Evolutionary conservation across 2,797 vertebrate species (phyloP).

Genomic region (Lithobates pipiens): DNA sequence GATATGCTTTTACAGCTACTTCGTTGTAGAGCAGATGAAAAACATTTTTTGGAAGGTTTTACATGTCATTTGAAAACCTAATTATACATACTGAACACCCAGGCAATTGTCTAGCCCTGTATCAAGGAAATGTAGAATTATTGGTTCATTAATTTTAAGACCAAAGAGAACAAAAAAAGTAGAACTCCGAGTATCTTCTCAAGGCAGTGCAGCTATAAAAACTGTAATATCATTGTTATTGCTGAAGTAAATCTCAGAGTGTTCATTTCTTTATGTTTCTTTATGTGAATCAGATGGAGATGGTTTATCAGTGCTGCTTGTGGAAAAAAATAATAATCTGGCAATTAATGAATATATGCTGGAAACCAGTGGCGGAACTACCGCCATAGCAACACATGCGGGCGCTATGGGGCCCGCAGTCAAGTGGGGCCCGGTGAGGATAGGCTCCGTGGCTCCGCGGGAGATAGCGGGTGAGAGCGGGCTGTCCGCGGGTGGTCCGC

Average conservation of each 20-base stretch:
- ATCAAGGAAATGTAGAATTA: slow-evolving; percentile 44
- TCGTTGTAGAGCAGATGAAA: neutral
- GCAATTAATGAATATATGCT: too few species aligned
- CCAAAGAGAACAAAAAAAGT: slow-evolving; percentile 33
- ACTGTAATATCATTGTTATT: neutral
- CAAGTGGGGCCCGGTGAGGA: too few species aligned
- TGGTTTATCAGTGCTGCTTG: too few species aligned
- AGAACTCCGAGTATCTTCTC: slow-evolving; percentile 10
- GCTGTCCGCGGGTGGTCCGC: too few species aligned
- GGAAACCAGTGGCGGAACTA: too few species aligned
- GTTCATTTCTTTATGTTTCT: neutral
- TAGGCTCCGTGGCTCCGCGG: too few species aligned
- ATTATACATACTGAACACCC: slow-evolving; percentile 38
- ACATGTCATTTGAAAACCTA: slow-evolving; percentile 27
- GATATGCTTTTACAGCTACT: neutral
- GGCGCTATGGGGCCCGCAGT: too few species aligned
- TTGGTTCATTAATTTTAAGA: slow-evolving; percentile 37
- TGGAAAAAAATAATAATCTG: too few species aligned
- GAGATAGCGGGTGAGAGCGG: too few species aligned
- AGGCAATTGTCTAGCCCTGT: slow-evolving; percentile 25
- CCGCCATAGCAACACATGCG: too few species aligned
- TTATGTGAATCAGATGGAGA: neutral
- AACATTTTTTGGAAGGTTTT: neutral
- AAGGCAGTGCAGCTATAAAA: neutral
- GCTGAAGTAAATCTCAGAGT: neutral